Percentiles rank a stretch among this genome's conserved stretches.
phyloP scores from a whole-genome alignment of 2,797 vertebrate species.

The Cyprinodon diabolis region DNA sequence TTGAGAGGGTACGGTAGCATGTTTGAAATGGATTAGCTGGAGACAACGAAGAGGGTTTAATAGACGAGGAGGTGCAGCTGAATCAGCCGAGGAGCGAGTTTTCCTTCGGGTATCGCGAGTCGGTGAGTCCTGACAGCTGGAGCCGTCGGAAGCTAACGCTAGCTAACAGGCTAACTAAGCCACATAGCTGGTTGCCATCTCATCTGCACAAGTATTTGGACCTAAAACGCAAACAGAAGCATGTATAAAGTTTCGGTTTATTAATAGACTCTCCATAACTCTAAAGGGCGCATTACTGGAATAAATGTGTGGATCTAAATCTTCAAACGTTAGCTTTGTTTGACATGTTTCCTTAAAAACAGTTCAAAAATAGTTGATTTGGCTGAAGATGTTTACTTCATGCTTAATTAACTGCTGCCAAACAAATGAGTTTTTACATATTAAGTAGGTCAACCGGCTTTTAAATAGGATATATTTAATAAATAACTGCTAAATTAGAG shows the following conservation, averaged over 20 bases:
- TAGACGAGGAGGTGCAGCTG: conserved; percentile 23
- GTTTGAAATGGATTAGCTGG: conserved; percentile 54
- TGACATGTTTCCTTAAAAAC: neutral
- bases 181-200: conserved; percentile 14
- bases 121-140: conserved; percentile 67
- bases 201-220: too few relatives aligned
- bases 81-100: conserved; percentile 18
- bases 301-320: neutral
- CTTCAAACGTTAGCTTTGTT: conserved; percentile 4
- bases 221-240: too few relatives aligned
- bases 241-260: neutral
- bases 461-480: neutral
- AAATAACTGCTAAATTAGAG: neutral
- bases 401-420: too few relatives aligned
- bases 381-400: too few relatives aligned
- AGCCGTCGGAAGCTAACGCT: conserved; percentile 37
- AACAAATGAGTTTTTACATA: too few relatives aligned
- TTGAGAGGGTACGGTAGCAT: neutral
- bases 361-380: neutral
- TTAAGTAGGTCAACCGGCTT: neutral
- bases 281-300: neutral
- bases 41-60: neutral
- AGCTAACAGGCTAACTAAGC: conserved; percentile 50
- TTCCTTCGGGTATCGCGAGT: conserved; percentile 29
- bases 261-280: neutral